These are phyloP conservation scores for Vespertilio murinus DNA, from an alignment of 2,797 vertebrate species.

Conservation along the genomic window DNA sequence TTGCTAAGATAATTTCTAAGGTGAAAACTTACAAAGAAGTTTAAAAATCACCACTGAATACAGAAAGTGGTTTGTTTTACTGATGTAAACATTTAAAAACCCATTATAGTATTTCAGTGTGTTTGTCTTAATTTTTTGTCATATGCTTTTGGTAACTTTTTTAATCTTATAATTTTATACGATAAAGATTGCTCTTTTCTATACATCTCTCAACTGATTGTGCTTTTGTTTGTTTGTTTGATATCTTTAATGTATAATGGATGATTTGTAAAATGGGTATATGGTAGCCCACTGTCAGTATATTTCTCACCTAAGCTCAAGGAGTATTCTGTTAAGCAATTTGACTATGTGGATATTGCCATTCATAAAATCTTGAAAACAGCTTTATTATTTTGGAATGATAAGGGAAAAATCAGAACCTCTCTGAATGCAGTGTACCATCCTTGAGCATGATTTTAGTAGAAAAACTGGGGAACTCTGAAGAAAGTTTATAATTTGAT, in stretches of 20 bases:
- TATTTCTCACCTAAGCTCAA: not conserved
- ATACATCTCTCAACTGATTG: not conserved
- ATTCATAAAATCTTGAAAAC: conserved; percentile 11
- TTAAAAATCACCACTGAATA: not conserved
- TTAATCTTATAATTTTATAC: not conserved
- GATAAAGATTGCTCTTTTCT: not conserved
- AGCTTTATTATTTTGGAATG: not conserved
- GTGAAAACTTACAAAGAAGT: not conserved
- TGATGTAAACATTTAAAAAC: conserved; percentile 4
- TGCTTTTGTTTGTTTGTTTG: conserved; percentile 1
- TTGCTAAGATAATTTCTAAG: not conserved
- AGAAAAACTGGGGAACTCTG: not conserved
- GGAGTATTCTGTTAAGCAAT: not conserved
- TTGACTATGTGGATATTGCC: not conserved
- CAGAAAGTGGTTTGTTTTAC: not conserved
- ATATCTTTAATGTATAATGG: not conserved
- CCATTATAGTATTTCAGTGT: not conserved
- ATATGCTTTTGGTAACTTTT: not conserved
- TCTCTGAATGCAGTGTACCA: not conserved
- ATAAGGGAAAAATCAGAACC: conserved; percentile 17
- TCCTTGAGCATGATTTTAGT: not conserved
- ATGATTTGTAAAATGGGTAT: not conserved
- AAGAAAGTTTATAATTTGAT: not conserved
- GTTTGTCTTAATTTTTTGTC: conserved; percentile 26
- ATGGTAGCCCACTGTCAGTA: not conserved